A percentile compares a stretch with the other conserved stretches of the same genome.
Conservation (phyloP, 2,113 vertebrate genomes). For the Perca schrenkii region DNA sequence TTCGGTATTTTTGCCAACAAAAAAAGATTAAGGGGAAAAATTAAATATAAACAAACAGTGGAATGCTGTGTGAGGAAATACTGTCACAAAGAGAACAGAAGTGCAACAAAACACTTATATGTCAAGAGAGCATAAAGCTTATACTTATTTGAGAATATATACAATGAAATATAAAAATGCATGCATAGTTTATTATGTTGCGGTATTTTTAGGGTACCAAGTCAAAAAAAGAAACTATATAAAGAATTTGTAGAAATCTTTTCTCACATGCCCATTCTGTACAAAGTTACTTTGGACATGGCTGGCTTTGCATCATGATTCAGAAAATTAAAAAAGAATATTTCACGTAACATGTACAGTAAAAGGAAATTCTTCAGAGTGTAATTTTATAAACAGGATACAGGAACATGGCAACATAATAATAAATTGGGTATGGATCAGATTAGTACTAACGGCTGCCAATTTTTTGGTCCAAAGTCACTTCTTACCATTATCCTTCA, state of each 20-base stretch:
- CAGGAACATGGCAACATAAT: slow-evolving; percentile 8
- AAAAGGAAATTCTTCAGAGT: slow-evolving; percentile 35
- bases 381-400: slow-evolving; percentile 30
- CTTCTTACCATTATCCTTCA: slow-evolving; percentile 14
- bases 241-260: slow-evolving; percentile 69
- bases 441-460: slow-evolving; percentile 7
- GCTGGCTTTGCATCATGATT: slow-evolving; percentile 58
- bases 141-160: slow-evolving; percentile 87
- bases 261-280: slow-evolving; percentile 70
- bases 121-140: slow-evolving; percentile 84
- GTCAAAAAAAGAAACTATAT: slow-evolving; percentile 72
- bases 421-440: slow-evolving; percentile 32
- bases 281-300: slow-evolving; percentile 70
- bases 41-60: slow-evolving; percentile 86
- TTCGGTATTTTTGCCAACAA: slow-evolving; percentile 75
- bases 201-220: slow-evolving; percentile 84
- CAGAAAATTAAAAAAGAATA: slow-evolving; percentile 49
- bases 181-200: slow-evolving; percentile 90
- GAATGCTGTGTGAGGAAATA: slow-evolving; percentile 90
- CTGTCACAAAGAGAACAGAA: slow-evolving; percentile 86
- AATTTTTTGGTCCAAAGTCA: slow-evolving; percentile 5
- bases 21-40: slow-evolving; percentile 72
- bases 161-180: slow-evolving; percentile 89
- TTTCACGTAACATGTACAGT: slow-evolving; percentile 20
- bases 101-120: slow-evolving; percentile 84